Base-by-base conservation (phyloP, 1,140 invertebrate genomes). In the Drosophila lini region DNA sequence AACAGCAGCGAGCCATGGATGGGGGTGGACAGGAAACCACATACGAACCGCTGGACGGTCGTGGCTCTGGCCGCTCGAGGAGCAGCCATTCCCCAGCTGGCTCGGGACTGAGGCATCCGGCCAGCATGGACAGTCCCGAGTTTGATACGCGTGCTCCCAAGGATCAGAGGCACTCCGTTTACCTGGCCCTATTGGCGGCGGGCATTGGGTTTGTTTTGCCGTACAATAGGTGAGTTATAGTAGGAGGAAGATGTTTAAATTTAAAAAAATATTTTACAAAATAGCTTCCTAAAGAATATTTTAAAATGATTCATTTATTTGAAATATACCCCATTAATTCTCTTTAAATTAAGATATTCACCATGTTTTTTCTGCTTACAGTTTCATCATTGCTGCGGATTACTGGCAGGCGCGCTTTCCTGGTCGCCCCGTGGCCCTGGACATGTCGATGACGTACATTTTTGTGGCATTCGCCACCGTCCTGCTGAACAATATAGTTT, bases 361-460 rank as follows among this genome's bases (percentile, higher is more conserved):
- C 9, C 0, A 13, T 1, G 15, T 31, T 7, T 62, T 44, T 28
- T 3, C 15, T 38, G 31, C 9, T 74, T 78, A 16, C 22, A 86
- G 97, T 90, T 98, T 98, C 91, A 97, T 98, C 68, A 97, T 97
- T 91, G 97, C 97, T 7, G 97, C 97, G 48, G 97, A 98, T 93
- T 98, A 97, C 90, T 98, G 97, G 93, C 96, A 98, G 94, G 93
- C 93, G 2, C 94, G 96, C 48, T 98, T 97, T 93, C 97, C 97
- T 1, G 95, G 95, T 15, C 95, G 96, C 0, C 96, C 96, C 0
- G 97, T 98, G 58, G 95, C 98, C 73, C 97, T 98, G 91, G 97
- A 98, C 92, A 97, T 98, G 96, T 97, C 96, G 15, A 94, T 97
- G 36, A 96, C 97, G 28, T 98, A 98, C 91, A 98, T 98, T 70